A percentile compares a stretch with the other conserved stretches of the same genome.
Conservation (phyloP, 2,888 invertebrate genomes). For the Tridacna crocea region DNA sequence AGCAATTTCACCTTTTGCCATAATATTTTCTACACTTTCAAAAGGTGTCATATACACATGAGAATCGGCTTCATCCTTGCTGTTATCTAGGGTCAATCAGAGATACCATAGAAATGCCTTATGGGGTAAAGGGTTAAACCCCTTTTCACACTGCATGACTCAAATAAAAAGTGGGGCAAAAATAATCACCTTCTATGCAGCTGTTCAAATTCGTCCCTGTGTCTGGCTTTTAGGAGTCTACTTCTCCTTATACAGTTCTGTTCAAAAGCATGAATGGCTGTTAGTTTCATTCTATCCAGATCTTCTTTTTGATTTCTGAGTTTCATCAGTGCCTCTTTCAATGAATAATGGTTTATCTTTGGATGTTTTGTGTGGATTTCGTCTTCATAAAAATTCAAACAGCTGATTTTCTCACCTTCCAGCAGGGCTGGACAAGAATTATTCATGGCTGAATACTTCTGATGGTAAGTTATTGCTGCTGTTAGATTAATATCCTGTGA, state of each 20-base stretch:
- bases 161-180: too few relatives aligned
- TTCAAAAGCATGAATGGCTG: slow-evolving; percentile 5
- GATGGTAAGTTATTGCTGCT: slow-evolving; percentile 24
- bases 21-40: too few relatives aligned
- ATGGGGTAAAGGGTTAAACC: too few relatives aligned
- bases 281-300: slow-evolving; percentile 14
- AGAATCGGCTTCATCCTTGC: too few relatives aligned
- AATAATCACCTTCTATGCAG: background rate
- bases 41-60: too few relatives aligned
- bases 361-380: slow-evolving; percentile 17
- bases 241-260: slow-evolving; percentile 10
- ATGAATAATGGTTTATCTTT: slow-evolving; percentile 8
- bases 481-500: slow-evolving; percentile 40
- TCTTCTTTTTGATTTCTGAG: slow-evolving; percentile 22
- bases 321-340: background rate
- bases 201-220: background rate
- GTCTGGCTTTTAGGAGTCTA: background rate
- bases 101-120: too few relatives aligned
- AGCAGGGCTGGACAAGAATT: slow-evolving; percentile 16
- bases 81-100: too few relatives aligned
- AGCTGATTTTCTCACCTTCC: slow-evolving; percentile 32
- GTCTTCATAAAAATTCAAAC: slow-evolving; percentile 32
- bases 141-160: too few relatives aligned
- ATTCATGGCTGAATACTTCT: background rate
- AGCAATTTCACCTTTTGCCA: too few relatives aligned